Evolutionary conservation across 1,140 invertebrate genomes (phyloP).

Genomic region (Trichogramma pretiosum): DNA sequence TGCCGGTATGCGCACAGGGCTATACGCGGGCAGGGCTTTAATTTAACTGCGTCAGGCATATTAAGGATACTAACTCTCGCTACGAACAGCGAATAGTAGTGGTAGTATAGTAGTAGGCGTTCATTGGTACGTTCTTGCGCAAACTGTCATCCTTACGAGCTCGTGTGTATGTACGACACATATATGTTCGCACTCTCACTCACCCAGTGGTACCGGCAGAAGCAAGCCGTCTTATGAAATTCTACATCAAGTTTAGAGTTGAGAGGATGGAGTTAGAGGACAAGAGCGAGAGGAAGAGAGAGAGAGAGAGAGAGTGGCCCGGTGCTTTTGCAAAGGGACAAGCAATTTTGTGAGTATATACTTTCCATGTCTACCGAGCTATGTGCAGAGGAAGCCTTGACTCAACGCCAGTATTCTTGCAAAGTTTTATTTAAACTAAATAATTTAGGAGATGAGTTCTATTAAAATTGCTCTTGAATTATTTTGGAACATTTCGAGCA

Average conservation of each 20-base stretch:
- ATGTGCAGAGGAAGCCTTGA: too few species aligned
- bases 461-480: too few species aligned
- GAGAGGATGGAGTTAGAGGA: too few species aligned
- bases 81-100: too few species aligned
- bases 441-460: too few species aligned
- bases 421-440: too few species aligned
- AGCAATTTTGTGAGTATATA: slow-evolving; percentile 30
- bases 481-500: too few species aligned
- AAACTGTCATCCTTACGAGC: slow-evolving; percentile 8
- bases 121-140: slow-evolving; percentile 22
- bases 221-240: slow-evolving; percentile 23
- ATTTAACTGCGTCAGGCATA: slow-evolving; percentile 30
- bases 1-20: slow-evolving; percentile 27
- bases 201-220: too few species aligned
- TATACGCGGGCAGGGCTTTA: slow-evolving; percentile 23
- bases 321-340: slow-evolving; percentile 2
- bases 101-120: slow-evolving; percentile 7
- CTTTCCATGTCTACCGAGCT: too few species aligned
- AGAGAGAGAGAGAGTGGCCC: slow-evolving; percentile 8
- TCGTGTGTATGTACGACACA: too few species aligned
- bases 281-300: slow-evolving; percentile 1
- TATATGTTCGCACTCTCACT: too few species aligned
- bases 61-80: slow-evolving; percentile 26
- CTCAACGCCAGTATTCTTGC: too few species aligned
- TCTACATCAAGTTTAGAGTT: slow-evolving; percentile 7